A percentile compares a stretch with the other conserved stretches of the same genome.
phyloP scores from a whole-genome alignment of 2,113 vertebrate genomes.

The Charadrius vociferus region DNA sequence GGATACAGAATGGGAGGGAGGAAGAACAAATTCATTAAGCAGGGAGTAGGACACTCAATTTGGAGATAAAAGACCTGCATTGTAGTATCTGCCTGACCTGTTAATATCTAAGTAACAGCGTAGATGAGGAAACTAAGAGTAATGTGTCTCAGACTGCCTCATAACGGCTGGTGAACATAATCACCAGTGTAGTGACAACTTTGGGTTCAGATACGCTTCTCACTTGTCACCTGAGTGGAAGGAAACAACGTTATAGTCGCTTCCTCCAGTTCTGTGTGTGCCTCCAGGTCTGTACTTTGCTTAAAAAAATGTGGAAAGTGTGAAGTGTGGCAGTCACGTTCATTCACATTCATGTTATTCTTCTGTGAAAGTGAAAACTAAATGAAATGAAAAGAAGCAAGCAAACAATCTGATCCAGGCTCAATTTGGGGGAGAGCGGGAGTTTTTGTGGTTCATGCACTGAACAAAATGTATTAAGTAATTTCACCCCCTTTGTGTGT shows the following conservation, averaged over 20 bases:
- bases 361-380: slow-evolving; percentile 6
- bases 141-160: neutral
- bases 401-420: neutral
- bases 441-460: neutral
- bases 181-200: neutral
- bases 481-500: slow-evolving; percentile 13
- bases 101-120: neutral
- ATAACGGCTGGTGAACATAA: neutral
- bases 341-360: neutral
- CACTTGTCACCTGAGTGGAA: neutral
- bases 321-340: neutral
- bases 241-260: neutral
- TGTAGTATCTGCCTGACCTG: neutral
- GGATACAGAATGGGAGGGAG: neutral
- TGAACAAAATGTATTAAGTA: neutral
- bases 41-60: neutral
- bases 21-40: neutral
- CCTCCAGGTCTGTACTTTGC: neutral
- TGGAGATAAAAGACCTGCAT: neutral
- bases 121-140: neutral
- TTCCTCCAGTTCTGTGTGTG: neutral
- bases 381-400: neutral
- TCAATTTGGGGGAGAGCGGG: neutral
- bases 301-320: neutral
- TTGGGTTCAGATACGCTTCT: neutral